A percentile compares a stretch with the other conserved stretches of the same genome.
These are phyloP conservation scores for Cyrtorhinus lividipennis DNA, from an alignment of 1,140 invertebrate genomes.

Conservation along the genomic window DNA sequence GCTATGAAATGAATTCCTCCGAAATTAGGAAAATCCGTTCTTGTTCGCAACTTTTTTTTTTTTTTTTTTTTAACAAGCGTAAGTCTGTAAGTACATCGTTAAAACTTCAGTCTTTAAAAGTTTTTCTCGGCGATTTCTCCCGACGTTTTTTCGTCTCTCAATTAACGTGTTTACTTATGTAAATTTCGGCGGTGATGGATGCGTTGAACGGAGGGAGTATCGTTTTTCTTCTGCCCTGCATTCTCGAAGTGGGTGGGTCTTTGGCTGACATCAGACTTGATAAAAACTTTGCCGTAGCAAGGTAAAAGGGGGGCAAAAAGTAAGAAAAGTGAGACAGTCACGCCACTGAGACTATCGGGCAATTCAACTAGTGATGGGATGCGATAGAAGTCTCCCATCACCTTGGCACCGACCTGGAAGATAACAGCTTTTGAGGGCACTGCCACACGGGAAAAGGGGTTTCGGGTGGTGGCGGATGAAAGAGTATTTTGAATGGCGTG, in stretches of 20 bases:
- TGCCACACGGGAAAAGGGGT: not conserved
- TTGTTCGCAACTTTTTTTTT: no score
- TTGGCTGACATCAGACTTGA: not conserved
- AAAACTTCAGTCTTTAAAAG: no score
- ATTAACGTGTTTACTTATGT: no score
- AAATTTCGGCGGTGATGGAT: not conserved
- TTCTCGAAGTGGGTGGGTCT: no score
- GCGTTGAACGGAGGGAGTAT: no score
- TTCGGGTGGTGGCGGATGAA: not conserved
- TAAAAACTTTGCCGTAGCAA: not conserved
- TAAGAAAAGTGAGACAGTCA: constrained; percentile 8
- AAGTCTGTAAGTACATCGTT: no score
- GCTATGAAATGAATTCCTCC: no score
- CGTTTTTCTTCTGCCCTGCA: no score
- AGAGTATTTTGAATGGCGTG: constrained; percentile 8
- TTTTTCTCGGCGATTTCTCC: no score
- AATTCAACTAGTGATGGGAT: not conserved
- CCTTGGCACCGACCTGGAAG: not conserved
- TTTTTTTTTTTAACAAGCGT: no score
- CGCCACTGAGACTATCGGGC: not conserved
- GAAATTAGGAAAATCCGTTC: no score
- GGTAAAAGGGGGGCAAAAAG: not conserved
- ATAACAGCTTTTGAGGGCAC: not conserved
- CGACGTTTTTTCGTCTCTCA: no score
- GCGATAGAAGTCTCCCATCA: not conserved